A percentile compares a stretch with the other conserved stretches of the same genome.
Conservation (phyloP, 2,113 vertebrate genomes). For the Datnioides undecimradiatus region DNA sequence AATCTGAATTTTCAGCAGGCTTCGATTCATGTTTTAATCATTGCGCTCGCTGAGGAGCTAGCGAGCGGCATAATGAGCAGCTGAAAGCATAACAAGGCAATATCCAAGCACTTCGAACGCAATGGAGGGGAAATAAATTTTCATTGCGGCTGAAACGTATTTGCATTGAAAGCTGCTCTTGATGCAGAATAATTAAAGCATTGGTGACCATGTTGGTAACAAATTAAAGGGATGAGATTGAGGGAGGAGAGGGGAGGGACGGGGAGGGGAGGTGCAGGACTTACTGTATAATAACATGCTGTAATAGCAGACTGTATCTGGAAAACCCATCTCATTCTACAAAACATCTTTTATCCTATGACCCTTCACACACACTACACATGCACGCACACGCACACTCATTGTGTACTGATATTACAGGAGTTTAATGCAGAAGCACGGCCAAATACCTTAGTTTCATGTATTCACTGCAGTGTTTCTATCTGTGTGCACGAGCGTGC, state of each 20-base stretch:
- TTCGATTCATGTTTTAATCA: conserved; percentile 79
- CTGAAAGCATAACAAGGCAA: conserved; percentile 71
- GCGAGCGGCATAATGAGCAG: conserved; percentile 72
- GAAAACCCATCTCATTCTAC: conserved; percentile 4
- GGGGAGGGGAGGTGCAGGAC: conserved; percentile 7
- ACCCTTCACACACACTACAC: background rate
- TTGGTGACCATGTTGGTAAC: conserved; percentile 49
- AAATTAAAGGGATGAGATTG: conserved; percentile 56
- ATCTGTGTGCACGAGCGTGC: too few species aligned
- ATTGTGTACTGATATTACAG: background rate
- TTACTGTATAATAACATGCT: conserved; percentile 23
- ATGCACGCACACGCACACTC: background rate
- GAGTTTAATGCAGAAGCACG: background rate
- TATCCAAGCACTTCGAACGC: conserved; percentile 56
- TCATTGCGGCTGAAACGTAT: conserved; percentile 59
- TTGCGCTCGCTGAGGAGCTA: conserved; percentile 55
- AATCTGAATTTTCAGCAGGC: conserved; percentile 65
- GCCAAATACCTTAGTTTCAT: background rate
- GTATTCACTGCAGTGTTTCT: background rate
- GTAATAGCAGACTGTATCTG: conserved; percentile 18
- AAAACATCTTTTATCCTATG: conserved; percentile 1
- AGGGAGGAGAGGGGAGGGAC: background rate
- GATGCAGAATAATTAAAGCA: conserved; percentile 74
- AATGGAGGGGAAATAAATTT: conserved; percentile 62
- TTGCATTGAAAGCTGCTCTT: conserved; percentile 64